Percentiles rank a stretch among this genome's conserved stretches.
phyloP scores from a whole-genome alignment of 2,888 invertebrate genomes.

The Slavum lentiscoides region DNA sequence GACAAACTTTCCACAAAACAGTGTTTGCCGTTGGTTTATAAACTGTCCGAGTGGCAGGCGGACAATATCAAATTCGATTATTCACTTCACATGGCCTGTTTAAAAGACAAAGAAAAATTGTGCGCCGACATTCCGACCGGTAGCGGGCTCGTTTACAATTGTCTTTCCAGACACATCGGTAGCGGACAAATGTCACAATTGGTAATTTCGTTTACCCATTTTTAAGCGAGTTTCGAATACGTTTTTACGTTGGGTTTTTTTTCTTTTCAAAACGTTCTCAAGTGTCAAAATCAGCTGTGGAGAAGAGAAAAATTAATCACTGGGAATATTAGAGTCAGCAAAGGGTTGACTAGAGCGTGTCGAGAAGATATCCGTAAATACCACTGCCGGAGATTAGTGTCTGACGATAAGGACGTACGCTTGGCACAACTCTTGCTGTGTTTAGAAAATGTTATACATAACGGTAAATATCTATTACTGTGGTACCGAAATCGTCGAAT shows the following conservation, averaged over 20 bases:
- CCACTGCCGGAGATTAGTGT: slow-evolving; percentile 80
- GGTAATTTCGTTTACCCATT: slow-evolving; percentile 65
- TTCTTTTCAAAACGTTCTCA: slow-evolving; percentile 26
- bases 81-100: slow-evolving; percentile 86
- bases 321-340: slow-evolving; percentile 87
- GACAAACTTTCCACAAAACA: slow-evolving; percentile 64
- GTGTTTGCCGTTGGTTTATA: slow-evolving; percentile 80
- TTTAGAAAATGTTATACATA: slow-evolving; percentile 77
- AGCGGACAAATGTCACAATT: slow-evolving; percentile 66
- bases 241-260: neutral
- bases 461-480: slow-evolving; percentile 62
- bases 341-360: slow-evolving; percentile 85
- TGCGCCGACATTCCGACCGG: slow-evolving; percentile 78
- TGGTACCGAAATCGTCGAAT: neutral
- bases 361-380: slow-evolving; percentile 84
- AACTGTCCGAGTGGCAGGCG: slow-evolving; percentile 86
- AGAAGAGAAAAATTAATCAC: slow-evolving; percentile 85
- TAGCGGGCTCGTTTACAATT: slow-evolving; percentile 83
- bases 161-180: slow-evolving; percentile 81
- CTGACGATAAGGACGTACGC: slow-evolving; percentile 80
- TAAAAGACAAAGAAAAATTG: slow-evolving; percentile 76
- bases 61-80: slow-evolving; percentile 86
- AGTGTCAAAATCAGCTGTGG: slow-evolving; percentile 80
- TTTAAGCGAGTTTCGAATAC: slow-evolving; percentile 9
- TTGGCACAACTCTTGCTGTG: slow-evolving; percentile 90